phyloP scores from a whole-genome alignment of 2,113 vertebrate genomes.

The Diglossa brunneiventris region DNA sequence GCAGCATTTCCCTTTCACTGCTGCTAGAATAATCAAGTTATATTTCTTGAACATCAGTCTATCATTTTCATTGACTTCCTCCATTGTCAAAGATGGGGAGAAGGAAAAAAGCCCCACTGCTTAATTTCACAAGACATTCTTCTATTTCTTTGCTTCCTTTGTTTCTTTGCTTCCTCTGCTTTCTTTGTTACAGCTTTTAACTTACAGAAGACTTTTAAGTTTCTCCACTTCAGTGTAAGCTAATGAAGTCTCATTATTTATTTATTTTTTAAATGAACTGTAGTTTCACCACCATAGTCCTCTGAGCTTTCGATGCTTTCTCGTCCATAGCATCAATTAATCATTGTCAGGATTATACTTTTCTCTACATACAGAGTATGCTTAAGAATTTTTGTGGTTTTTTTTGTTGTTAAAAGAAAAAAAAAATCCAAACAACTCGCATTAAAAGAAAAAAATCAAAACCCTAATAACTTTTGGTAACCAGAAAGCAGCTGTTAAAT shows the following conservation, averaged over 20 bases:
- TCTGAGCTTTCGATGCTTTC: conserved; percentile 32
- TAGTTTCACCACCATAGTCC: conserved; percentile 25
- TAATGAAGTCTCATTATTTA: conserved; percentile 63
- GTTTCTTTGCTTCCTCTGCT: conserved; percentile 45
- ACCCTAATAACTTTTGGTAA: background rate
- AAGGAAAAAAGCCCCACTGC: background rate
- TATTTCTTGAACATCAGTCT: conserved; percentile 61
- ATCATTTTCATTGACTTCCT: conserved; percentile 56
- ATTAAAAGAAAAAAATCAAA: background rate
- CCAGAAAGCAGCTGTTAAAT: background rate
- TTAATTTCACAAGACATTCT: conserved; percentile 61
- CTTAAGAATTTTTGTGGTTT: background rate
- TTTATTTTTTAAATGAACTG: conserved; percentile 60
- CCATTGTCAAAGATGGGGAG: conserved; percentile 18
- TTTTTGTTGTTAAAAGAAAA: background rate
- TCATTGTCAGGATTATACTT: background rate
- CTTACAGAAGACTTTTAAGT: conserved; percentile 53
- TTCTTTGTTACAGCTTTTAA: conserved; percentile 64
- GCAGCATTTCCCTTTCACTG: conserved; percentile 60
- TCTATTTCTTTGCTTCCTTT: conserved; percentile 48
- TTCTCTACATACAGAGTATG: background rate
- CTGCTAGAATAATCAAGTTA: conserved; percentile 67
- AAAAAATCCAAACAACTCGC: background rate
- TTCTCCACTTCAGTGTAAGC: conserved; percentile 46
- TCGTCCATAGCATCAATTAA: background rate